phyloP scores from a whole-genome alignment of 2,888 invertebrate species.

The Panzeria rudis region DNA sequence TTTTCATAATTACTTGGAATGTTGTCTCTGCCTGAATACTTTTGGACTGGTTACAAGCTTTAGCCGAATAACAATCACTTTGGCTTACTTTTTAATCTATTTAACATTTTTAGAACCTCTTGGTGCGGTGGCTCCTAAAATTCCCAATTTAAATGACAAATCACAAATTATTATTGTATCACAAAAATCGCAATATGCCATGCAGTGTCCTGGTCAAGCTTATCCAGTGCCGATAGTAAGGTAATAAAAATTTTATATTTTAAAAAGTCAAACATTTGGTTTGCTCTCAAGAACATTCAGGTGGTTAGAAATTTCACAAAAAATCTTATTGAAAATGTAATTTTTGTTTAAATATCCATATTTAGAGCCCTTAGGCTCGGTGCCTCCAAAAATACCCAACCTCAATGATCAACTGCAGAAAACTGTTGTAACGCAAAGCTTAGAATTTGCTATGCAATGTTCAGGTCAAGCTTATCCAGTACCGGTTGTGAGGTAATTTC shows the following conservation, averaged over 20 bases:
- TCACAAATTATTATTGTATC: conserved; percentile 83
- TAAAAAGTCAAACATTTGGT: neutral
- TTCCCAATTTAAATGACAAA: conserved; percentile 85
- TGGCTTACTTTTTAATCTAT: too few relatives aligned
- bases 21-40: too few relatives aligned
- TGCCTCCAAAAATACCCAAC: conserved; percentile 86
- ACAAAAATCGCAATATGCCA: conserved; percentile 85
- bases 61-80: too few relatives aligned
- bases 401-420: conserved; percentile 83
- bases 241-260: conserved; percentile 76
- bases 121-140: conserved; percentile 86
- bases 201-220: conserved; percentile 90
- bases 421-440: conserved; percentile 83
- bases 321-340: neutral
- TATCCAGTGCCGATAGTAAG: conserved; percentile 89
- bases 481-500: conserved; percentile 88
- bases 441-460: conserved; percentile 87
- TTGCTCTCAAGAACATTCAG: conserved; percentile 60
- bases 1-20: too few relatives aligned
- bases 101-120: conserved; percentile 81
- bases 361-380: conserved; percentile 84
- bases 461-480: conserved; percentile 91
- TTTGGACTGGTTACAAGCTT: too few relatives aligned
- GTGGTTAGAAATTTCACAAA: neutral
- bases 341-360: neutral